Conservation (phyloP, 2,797 vertebrate species). For the Odontamblyopus lacepedii region DNA sequence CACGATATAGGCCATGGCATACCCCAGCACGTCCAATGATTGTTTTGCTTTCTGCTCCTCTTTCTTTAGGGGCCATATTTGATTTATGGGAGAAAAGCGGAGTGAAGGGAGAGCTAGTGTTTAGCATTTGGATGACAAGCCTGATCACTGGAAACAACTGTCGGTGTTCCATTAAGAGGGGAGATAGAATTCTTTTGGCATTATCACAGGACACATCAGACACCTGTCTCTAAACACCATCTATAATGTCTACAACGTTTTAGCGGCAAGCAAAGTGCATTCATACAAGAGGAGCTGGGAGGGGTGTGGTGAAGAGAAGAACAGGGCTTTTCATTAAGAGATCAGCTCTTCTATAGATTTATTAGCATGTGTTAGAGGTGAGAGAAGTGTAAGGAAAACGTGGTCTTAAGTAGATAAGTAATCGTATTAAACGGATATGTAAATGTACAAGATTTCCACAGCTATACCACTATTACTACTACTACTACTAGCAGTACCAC, state of each 20-base stretch:
- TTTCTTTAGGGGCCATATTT: slow-evolving; percentile 39
- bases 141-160: slow-evolving; percentile 72
- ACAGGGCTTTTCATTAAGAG: not conserved
- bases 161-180: slow-evolving; percentile 65
- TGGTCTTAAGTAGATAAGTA: not conserved
- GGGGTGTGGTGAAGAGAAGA: slow-evolving; percentile 11
- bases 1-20: slow-evolving; percentile 32
- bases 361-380: not conserved
- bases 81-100: slow-evolving; percentile 63
- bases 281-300: slow-evolving; percentile 36
- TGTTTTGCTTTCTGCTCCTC: slow-evolving; percentile 37
- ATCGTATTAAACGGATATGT: not conserved
- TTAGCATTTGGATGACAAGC: slow-evolving; percentile 67
- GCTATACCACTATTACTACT: too few relatives aligned
- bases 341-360: not conserved
- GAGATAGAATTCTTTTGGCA: slow-evolving; percentile 66
- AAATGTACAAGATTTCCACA: not conserved
- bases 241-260: slow-evolving; percentile 56
- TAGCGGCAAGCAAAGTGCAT: slow-evolving; percentile 32
- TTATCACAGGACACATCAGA: slow-evolving; percentile 73
- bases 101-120: slow-evolving; percentile 56
- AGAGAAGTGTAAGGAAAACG: not conserved
- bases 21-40: slow-evolving; percentile 26
- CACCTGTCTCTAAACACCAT: slow-evolving; percentile 74
- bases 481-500: too few relatives aligned